Conservation (phyloP, 2,113 vertebrate species). For the Tachysurus vachellii region DNA sequence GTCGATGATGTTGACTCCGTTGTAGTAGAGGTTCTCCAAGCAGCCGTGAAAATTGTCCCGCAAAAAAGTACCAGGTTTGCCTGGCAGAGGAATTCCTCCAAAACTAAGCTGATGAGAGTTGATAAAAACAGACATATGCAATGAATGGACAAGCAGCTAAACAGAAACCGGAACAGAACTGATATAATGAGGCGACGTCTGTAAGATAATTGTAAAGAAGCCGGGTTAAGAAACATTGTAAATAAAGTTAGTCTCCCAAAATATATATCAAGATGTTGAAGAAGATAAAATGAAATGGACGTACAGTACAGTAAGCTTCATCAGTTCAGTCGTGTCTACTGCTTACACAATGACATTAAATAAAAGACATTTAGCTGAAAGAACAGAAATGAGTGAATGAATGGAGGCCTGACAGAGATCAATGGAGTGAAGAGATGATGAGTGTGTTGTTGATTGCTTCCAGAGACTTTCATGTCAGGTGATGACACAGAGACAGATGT, state of each 20-base stretch:
- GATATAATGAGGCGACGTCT: neutral
- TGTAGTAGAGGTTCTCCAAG: conserved; percentile 88
- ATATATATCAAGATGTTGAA: too few species aligned
- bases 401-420: neutral
- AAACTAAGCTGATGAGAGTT: conserved; percentile 86
- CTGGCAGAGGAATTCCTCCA: conserved; percentile 87
- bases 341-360: neutral
- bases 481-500: neutral
- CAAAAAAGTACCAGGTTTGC: conserved; percentile 86
- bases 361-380: neutral
- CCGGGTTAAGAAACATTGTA: neutral
- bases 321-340: neutral
- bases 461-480: neutral
- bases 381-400: neutral
- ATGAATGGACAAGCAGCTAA: neutral
- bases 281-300: too few species aligned
- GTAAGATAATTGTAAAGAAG: neutral
- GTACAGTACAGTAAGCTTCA: too few species aligned
- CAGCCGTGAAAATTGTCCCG: conserved; percentile 88
- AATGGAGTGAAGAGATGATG: neutral
- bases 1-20: conserved; percentile 84
- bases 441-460: neutral
- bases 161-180: neutral
- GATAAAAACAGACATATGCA: conserved; percentile 54
- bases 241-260: neutral